Percentiles rank a stretch among this genome's conserved stretches.
Conservation (phyloP, 2,888 invertebrate genomes). For the Acleris emargana region DNA sequence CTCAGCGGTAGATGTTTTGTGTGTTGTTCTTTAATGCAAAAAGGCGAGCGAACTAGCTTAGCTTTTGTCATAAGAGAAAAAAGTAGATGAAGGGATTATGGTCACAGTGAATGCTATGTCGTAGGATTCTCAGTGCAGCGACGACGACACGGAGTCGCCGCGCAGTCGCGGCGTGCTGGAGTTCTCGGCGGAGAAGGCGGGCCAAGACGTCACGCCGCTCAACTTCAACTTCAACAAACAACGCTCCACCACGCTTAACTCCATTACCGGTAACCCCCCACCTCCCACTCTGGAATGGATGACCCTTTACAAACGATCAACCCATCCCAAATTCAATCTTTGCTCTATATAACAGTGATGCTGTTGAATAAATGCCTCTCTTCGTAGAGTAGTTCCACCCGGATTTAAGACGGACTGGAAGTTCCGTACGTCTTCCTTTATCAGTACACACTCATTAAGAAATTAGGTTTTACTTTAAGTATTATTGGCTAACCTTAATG, state of each 20-base stretch:
- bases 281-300: slow-evolving; percentile 8
- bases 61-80: too few relatives aligned
- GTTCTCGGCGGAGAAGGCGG: slow-evolving; percentile 93
- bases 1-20: too few relatives aligned
- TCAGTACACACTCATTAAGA: slow-evolving; percentile 5
- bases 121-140: slow-evolving; percentile 79
- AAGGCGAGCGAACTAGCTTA: too few relatives aligned
- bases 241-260: slow-evolving; percentile 88
- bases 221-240: slow-evolving; percentile 91
- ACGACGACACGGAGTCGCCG: slow-evolving; percentile 79
- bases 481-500: slow-evolving; percentile 4
- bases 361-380: slow-evolving; percentile 21
- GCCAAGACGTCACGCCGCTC: slow-evolving; percentile 93
- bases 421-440: neutral
- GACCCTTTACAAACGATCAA: slow-evolving; percentile 16
- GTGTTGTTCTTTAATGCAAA: too few relatives aligned
- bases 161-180: slow-evolving; percentile 90
- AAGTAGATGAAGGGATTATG: neutral
- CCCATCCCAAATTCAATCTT: neutral
- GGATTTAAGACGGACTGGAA: too few relatives aligned
- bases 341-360: slow-evolving; percentile 13
- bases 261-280: slow-evolving; percentile 86
- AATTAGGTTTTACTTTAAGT: slow-evolving; percentile 17
- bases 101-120: slow-evolving; percentile 18
- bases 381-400: slow-evolving; percentile 26